Evolutionary conservation across 2,888 invertebrate species (phyloP), one percentile per base, ranked within the genome.

Genomic region (Drosophila differens): DNA sequence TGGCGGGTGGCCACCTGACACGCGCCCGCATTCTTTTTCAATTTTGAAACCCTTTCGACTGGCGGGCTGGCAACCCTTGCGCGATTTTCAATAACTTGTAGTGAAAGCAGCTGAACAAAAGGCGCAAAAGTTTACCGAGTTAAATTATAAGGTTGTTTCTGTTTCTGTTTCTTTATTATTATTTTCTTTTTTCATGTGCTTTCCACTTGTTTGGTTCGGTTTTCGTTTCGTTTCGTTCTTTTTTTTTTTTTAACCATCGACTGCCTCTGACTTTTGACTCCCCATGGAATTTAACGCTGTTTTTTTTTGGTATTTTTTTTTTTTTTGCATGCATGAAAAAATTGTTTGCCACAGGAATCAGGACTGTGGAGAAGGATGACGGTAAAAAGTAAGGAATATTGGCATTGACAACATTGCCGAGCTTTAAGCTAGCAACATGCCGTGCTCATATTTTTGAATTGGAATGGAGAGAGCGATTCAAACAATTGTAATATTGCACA

Each of bases 81-180:
- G 83, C 85, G 89, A 86, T 86, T 86, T 88, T 86, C 85, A 86
- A 86, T 86, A 86, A 88, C 85, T 85, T 88, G 81, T 83, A 77
- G 88, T 82, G 76, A 83, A 82, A 83, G 81, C 78, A 74, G 60
- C 58, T 74, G 78, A 88, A 86, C 85, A 86, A 88, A 85, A 86
- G 85, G 85, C 85, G 83, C 89, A 82, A 82, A 85, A 88, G 74
- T 86, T 86, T 86, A 85, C 83, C 78, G 80, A 88, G 85, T 83
- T 86, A 86, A 86, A 86, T 88, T 86, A 86, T 86, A 85, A 88
- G 82, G 83, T 88, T 83, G 88, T 87, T 81, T 77, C 79, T 61
- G 67, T 19, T 44, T 70, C 68, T 35, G 57, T 77, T 82, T 80
- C 74, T 71, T 69, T 63, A 55, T 79, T 72, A 58, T 69, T 63